Evolutionary conservation across 2,888 invertebrate species (phyloP).

Genomic region (Pyrrhia umbra): DNA sequence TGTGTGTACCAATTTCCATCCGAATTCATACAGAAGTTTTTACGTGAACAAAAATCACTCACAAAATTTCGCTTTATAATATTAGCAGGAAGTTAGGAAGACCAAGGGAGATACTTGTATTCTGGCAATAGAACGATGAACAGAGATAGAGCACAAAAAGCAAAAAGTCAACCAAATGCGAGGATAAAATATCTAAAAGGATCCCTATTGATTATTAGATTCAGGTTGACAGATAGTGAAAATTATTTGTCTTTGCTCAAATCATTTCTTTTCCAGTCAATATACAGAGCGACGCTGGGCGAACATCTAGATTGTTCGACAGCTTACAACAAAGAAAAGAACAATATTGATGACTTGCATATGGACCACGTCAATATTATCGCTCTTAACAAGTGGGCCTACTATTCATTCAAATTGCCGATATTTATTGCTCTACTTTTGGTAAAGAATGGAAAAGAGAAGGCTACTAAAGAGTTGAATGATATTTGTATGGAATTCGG

Average conservation of each 20-base stretch:
- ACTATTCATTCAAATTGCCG: constrained; percentile 19
- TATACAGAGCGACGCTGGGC: background rate
- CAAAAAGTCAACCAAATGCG: too few relatives aligned
- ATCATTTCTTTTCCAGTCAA: constrained; percentile 6
- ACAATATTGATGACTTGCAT: constrained; percentile 18
- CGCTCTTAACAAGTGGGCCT: constrained; percentile 4
- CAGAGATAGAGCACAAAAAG: too few relatives aligned
- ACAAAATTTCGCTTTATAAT: too few relatives aligned
- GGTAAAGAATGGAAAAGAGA: constrained; percentile 29
- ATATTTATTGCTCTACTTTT: constrained; percentile 27
- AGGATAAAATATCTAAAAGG: background rate
- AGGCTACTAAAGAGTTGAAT: constrained; percentile 24
- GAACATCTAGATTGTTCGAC: constrained; percentile 19
- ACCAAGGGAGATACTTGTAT: too few relatives aligned
- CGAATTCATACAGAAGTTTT: too few relatives aligned
- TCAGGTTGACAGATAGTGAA: too few relatives aligned
- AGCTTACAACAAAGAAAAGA: constrained; percentile 14
- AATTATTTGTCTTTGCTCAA: too few relatives aligned
- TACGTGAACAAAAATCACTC: too few relatives aligned
- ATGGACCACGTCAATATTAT: constrained; percentile 13
- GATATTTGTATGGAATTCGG: constrained; percentile 21
- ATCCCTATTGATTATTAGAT: too few relatives aligned
- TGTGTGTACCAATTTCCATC: too few relatives aligned
- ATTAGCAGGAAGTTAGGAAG: too few relatives aligned
- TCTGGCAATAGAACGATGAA: too few relatives aligned